Evolutionary conservation across 2,113 vertebrate species (phyloP).

Genomic region (Psophia crepitans): DNA sequence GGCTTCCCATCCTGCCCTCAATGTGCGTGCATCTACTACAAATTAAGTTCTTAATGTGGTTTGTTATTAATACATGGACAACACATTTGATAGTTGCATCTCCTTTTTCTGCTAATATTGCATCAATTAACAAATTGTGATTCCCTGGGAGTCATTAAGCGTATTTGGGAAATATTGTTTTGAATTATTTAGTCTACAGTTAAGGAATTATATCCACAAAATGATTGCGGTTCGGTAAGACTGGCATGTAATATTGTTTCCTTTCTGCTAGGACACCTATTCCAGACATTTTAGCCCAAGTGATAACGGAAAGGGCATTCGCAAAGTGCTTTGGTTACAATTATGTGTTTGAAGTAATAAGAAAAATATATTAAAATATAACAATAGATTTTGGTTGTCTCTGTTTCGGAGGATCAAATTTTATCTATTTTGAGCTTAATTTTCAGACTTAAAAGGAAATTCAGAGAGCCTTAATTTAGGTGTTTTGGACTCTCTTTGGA

Average conservation of each 20-base stretch:
- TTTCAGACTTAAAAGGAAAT: background rate
- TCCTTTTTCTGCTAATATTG: background rate
- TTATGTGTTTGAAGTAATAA: background rate
- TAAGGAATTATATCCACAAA: background rate
- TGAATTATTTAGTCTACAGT: background rate
- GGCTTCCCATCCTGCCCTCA: background rate
- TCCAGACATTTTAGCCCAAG: background rate
- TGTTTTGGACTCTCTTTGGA: background rate
- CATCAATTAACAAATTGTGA: background rate
- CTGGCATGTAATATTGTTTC: background rate
- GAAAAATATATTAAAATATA: background rate
- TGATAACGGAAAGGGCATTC: background rate
- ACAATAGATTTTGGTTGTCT: background rate
- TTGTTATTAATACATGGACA: background rate
- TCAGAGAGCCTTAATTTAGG: background rate
- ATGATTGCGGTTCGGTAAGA: background rate
- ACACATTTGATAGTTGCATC: background rate
- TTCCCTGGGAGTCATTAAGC: background rate
- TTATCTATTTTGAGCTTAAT: background rate
- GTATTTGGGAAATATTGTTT: background rate
- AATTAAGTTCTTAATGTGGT: background rate
- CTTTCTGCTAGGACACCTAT: background rate
- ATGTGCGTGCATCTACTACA: rapidly evolving
- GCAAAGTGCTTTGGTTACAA: background rate
- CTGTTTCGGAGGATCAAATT: background rate